A percentile compares a stretch with the other conserved stretches of the same genome.
phyloP scores from a whole-genome alignment of 2,113 vertebrate genomes.

The Pardalotus punctatus region DNA sequence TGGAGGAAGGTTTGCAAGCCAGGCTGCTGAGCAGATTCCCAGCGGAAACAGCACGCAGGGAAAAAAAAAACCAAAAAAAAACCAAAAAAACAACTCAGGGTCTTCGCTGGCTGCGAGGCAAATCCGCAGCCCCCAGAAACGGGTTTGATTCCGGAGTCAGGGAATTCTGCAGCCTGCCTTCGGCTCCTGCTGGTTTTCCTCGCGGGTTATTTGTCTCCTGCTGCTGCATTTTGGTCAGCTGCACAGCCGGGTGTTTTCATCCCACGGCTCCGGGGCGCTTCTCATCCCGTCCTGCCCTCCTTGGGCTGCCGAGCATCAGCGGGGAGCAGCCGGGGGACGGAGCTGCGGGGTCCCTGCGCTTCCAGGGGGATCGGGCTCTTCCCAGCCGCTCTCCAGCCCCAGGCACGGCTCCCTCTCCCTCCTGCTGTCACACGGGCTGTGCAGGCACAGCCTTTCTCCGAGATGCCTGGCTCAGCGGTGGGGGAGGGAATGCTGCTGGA shows the following conservation, averaged over 20 bases:
- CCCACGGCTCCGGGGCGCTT: neutral
- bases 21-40: neutral
- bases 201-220: neutral
- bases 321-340: no score
- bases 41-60: neutral
- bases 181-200: neutral
- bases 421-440: slow-evolving; percentile 56
- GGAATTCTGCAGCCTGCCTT: neutral
- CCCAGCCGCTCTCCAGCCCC: neutral
- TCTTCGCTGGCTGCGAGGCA: neutral
- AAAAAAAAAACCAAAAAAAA: no score
- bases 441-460: slow-evolving; percentile 42
- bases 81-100: neutral
- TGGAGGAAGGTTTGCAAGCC: neutral
- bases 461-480: slow-evolving; percentile 8
- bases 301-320: neutral
- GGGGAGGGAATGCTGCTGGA: slow-evolving; percentile 18
- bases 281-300: slow-evolving; percentile 48
- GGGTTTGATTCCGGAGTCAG: neutral
- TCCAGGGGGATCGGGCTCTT: neutral
- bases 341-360: neutral
- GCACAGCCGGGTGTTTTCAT: neutral
- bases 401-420: neutral
- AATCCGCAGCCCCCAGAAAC: neutral
- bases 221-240: slow-evolving; percentile 54